phyloP scores from a whole-genome alignment of 1,140 invertebrate genomes.

The Holotrichia oblita region DNA sequence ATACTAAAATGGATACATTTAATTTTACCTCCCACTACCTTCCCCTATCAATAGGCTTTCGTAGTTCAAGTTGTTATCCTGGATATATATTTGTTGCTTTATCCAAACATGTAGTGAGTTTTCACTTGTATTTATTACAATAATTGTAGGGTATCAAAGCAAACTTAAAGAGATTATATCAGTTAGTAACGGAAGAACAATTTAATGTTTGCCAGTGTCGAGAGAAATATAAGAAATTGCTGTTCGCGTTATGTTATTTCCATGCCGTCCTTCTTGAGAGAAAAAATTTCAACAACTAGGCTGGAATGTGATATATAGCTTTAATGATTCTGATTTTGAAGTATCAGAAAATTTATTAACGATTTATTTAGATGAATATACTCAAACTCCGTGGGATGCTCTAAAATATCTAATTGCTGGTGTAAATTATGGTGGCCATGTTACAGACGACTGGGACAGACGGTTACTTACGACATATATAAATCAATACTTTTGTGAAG shows the following conservation, averaged over 20 bases:
- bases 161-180: constrained; percentile 88
- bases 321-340: constrained; percentile 91
- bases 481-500: constrained; percentile 81
- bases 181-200: constrained; percentile 82
- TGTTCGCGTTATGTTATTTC: constrained; percentile 91
- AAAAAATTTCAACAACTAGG: constrained; percentile 91
- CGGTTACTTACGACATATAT: constrained; percentile 83
- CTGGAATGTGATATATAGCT: constrained; percentile 90
- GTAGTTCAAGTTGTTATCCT: no score
- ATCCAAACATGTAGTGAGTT: neutral
- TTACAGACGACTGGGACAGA: constrained; percentile 94
- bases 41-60: no score
- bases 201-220: constrained; percentile 79
- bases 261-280: constrained; percentile 88
- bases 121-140: neutral
- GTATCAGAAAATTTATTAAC: constrained; percentile 83
- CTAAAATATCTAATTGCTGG: constrained; percentile 91
- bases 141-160: constrained; percentile 85
- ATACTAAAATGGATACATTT: no score
- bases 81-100: constrained; percentile 31
- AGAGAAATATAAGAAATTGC: constrained; percentile 84
- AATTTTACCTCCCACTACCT: no score
- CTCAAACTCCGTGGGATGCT: constrained; percentile 89
- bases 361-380: constrained; percentile 85
- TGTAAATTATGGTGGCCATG: constrained; percentile 94